Base-by-base conservation (phyloP, 2,888 invertebrate species). In the Drosophila parthenogenetica region DNA sequence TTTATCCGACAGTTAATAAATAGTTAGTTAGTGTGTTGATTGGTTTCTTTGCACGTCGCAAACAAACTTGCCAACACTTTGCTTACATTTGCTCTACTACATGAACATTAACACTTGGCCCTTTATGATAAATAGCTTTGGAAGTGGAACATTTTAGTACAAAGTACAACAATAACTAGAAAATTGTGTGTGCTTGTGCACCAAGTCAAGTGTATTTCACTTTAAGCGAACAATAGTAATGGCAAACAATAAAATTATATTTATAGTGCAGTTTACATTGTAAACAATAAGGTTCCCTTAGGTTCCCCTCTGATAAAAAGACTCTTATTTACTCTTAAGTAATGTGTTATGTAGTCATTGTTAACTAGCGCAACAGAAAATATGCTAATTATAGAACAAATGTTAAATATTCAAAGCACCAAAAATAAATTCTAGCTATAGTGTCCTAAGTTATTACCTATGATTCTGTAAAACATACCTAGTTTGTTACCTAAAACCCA, bases 71-170 rank as follows among this genome's bases (percentile, higher is more conserved):
- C 22, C 40, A 53, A 49, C 40, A 49, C 51, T 60, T 48, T 69
- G 64, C 62, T 77, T 60, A 45, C 63, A 40, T 68, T 65, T 65
- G 40, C 65, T 65, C 57, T 25, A 66, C 60, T 61, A 66, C 62
- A 82, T 43, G 64, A 60, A 55, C 54, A 71, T 79, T 72, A 70
- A 65, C 75, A 74, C 79, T 69, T 64, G 55, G 61, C 43, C 59
- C 22, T 61, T 67, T 67, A 64, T 78, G 69, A 60, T 78, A 66
- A 74, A 64, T 69, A 55, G 59, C 46, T 50, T 16, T 13, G 43
- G 19, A 64, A 63, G 62, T 58, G 50, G 43, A 17, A 43, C 58
- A 60, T 40, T 42, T 40, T 19, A 63, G 58, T 45, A 54, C 59
- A 42, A 55, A 19, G 43, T 22, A 14, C 49, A 49, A 19, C 66